Evolutionary conservation across 2,888 invertebrate species (phyloP).

Genomic region (Stomorhina lunata): DNA sequence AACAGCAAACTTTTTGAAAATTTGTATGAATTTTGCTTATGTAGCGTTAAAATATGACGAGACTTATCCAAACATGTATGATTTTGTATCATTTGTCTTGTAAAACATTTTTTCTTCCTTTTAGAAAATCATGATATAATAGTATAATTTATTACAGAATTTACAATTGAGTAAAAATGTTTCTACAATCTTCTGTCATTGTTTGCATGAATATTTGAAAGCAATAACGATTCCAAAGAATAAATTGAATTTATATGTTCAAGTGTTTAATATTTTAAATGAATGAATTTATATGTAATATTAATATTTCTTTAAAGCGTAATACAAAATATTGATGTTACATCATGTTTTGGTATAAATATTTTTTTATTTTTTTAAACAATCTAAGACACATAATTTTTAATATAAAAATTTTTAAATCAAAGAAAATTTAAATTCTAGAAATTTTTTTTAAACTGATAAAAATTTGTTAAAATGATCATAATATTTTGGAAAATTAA

Average conservation of each 20-base stretch:
- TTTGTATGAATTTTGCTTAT: too few species aligned
- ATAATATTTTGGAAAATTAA: too few species aligned
- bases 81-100: too few species aligned
- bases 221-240: not conserved
- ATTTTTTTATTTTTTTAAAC: not conserved
- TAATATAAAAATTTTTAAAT: not conserved
- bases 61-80: too few species aligned
- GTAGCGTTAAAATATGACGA: too few species aligned
- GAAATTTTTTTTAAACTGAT: too few species aligned
- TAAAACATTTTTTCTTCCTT: too few species aligned
- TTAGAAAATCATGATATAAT: slow-evolving; percentile 13
- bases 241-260: not conserved
- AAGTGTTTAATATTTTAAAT: not conserved
- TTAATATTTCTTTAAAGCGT: not conserved
- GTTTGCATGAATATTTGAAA: not conserved
- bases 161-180: not conserved
- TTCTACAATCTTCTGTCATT: not conserved
- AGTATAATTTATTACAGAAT: not conserved
- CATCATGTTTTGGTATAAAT: not conserved
- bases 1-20: too few species aligned
- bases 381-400: not conserved
- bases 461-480: too few species aligned
- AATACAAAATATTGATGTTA: not conserved
- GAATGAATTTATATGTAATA: slow-evolving; percentile 2
- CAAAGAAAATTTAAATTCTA: not conserved